Percentiles rank a stretch among this genome's conserved stretches.
Evolutionary conservation across 1,140 invertebrate species (phyloP).

Genomic region (Triops longicaudatus): DNA sequence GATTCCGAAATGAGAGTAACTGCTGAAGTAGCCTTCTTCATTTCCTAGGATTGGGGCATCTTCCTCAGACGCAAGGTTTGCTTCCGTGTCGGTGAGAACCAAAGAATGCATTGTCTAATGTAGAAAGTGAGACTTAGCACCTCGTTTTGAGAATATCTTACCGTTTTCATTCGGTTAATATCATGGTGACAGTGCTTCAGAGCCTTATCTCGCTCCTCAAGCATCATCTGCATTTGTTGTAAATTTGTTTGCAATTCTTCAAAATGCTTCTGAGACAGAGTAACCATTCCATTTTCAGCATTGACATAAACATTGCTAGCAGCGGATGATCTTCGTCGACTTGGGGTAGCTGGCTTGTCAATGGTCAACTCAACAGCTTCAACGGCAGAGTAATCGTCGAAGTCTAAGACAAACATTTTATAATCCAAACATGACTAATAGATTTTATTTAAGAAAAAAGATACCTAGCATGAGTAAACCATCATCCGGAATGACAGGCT

Average conservation of each 20-base stretch:
- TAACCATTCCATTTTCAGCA: conserved; percentile 51
- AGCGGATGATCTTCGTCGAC: conserved; percentile 18
- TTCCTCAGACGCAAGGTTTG: conserved; percentile 23
- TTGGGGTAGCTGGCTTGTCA: background rate
- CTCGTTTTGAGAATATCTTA: conserved; percentile 1
- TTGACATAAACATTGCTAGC: conserved; percentile 36
- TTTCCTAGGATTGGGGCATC: conserved; percentile 39
- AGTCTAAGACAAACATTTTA: conserved; percentile 39
- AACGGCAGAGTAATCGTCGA: conserved; percentile 41
- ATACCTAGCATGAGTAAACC: conserved; percentile 75
- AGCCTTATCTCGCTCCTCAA: conserved; percentile 46
- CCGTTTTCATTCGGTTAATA: conserved; percentile 33
- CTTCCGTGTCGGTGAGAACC: conserved; percentile 28
- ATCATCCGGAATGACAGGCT: conserved; percentile 65
- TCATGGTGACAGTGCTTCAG: conserved; percentile 51
- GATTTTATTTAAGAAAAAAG: conserved; percentile 25
- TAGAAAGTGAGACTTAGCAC: conserved; percentile 15
- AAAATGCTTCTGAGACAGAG: conserved; percentile 53
- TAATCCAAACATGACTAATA: conserved; percentile 27
- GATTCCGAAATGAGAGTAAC: conserved; percentile 95
- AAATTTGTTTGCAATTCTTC: conserved; percentile 52
- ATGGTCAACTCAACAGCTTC: background rate
- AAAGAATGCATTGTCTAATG: conserved; percentile 23
- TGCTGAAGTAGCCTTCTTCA: conserved; percentile 81
- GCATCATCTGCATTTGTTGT: conserved; percentile 43